Conservation (phyloP, 2,888 invertebrate genomes). For the Agrotis exclamationis region DNA sequence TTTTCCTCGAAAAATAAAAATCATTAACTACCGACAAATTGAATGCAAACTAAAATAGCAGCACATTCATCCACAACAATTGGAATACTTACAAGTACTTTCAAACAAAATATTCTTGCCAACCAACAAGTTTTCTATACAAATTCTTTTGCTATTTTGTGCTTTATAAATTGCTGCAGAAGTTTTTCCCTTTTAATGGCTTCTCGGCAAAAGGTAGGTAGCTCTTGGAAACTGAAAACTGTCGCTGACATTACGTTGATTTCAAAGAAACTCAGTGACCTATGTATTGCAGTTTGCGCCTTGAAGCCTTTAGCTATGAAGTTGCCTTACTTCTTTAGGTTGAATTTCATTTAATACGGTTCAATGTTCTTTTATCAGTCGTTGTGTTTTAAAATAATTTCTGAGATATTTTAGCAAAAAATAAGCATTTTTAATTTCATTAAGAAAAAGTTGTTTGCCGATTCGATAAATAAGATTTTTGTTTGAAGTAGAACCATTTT, state of each 20-base stretch:
- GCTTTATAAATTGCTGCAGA: slow-evolving; percentile 23
- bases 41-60: slow-evolving; percentile 12
- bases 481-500: too few species aligned
- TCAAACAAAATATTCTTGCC: slow-evolving; percentile 23
- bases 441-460: too few species aligned
- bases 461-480: too few species aligned
- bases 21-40: slow-evolving; percentile 10
- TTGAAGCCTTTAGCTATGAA: slow-evolving; percentile 8
- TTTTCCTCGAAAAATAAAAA: not conserved
- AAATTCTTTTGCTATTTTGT: slow-evolving; percentile 11
- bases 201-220: slow-evolving; percentile 6
- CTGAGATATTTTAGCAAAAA: too few species aligned
- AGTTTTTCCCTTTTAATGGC: slow-evolving; percentile 41
- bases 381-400: too few species aligned
- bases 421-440: too few species aligned
- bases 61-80: slow-evolving; percentile 7
- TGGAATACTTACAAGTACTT: slow-evolving; percentile 24
- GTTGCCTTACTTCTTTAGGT: slow-evolving; percentile 16
- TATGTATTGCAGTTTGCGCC: slow-evolving; percentile 25
- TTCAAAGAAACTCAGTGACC: slow-evolving; percentile 54
- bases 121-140: slow-evolving; percentile 17
- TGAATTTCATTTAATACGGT: too few species aligned
- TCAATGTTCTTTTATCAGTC: too few species aligned
- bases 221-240: slow-evolving; percentile 9
- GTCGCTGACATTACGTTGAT: slow-evolving; percentile 47